A percentile compares a stretch with the other conserved stretches of the same genome.
phyloP scores from a whole-genome alignment of 2,888 invertebrate genomes.

The Tetranychus truncatus region DNA sequence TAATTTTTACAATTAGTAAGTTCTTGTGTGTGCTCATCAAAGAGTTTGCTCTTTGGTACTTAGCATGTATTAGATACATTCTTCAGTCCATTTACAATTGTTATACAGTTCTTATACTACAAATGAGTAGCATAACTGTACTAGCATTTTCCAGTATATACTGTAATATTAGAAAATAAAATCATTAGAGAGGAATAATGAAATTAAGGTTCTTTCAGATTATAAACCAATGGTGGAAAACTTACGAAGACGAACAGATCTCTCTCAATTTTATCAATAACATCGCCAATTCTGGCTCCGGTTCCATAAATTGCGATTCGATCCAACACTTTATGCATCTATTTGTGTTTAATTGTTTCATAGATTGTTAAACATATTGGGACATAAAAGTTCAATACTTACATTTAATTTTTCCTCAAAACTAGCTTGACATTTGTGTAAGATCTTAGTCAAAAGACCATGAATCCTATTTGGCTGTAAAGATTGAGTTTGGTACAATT shows the following conservation, averaged over 20 bases:
- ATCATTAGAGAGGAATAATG: background rate
- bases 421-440: background rate
- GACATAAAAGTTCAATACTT: background rate
- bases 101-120: background rate
- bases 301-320: background rate
- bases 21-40: too few species aligned
- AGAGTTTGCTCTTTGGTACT: too few species aligned
- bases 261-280: background rate
- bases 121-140: background rate
- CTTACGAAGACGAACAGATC: background rate
- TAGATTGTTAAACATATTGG: background rate
- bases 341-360: background rate
- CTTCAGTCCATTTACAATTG: background rate
- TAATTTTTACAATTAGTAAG: too few species aligned
- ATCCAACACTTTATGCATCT: background rate
- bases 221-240: background rate
- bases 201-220: background rate
- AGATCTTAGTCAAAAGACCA: background rate
- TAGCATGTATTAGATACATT: background rate
- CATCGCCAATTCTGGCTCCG: background rate
- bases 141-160: background rate
- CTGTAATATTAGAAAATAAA: background rate
- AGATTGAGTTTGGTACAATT: background rate
- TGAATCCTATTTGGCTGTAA: background rate
- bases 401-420: background rate